phyloP scores from a whole-genome alignment of 2,888 invertebrate species.

The Mimas tiliae region DNA sequence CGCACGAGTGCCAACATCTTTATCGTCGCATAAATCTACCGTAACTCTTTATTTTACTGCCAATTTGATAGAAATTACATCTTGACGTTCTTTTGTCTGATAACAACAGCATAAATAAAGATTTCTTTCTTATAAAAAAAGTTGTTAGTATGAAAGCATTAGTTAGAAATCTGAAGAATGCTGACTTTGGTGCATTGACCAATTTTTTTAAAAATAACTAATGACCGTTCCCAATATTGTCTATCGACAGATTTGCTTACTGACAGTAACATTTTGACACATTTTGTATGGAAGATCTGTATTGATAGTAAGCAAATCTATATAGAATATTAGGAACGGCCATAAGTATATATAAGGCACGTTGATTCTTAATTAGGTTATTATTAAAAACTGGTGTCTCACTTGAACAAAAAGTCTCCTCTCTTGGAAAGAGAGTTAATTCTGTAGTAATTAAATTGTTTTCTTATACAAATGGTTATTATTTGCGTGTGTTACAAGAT shows the following conservation, averaged over 20 bases:
- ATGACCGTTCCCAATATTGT: too few species aligned
- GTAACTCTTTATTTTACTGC: neutral
- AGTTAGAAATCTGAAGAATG: neutral
- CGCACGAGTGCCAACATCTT: constrained; percentile 54
- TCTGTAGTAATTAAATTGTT: neutral
- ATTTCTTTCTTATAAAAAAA: neutral
- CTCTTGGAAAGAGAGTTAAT: neutral
- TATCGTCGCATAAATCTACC: constrained; percentile 41
- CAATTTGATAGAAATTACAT: neutral
- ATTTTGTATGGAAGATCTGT: too few species aligned
- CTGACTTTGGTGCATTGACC: too few species aligned
- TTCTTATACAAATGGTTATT: neutral
- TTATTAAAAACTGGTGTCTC: too few species aligned
- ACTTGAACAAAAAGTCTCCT: neutral
- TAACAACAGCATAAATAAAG: neutral
- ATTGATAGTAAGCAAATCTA: too few species aligned
- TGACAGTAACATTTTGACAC: too few species aligned
- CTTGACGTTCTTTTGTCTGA: constrained; percentile 9
- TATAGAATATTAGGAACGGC: too few species aligned
- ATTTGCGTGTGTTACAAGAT: neutral
- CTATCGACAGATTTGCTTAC: too few species aligned
- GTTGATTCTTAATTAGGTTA: too few species aligned
- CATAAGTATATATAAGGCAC: too few species aligned
- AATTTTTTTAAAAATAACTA: too few species aligned
- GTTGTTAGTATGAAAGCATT: neutral